These are phyloP conservation scores for Python bivittatus DNA, from an alignment of 2,113 vertebrate species.

Conservation along the genomic window DNA sequence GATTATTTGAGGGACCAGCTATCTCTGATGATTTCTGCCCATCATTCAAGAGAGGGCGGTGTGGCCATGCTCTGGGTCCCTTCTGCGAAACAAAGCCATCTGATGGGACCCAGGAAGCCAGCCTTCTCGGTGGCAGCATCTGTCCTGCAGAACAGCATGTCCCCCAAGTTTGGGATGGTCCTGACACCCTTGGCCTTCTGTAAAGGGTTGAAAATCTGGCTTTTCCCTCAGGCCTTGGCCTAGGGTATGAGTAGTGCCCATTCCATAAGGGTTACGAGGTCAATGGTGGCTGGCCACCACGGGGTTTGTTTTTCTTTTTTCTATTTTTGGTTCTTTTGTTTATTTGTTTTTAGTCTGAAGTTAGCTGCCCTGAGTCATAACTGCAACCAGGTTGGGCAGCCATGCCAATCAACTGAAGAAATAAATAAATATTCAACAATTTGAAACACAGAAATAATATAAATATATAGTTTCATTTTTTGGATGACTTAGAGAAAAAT, in stretches of 20 bases:
- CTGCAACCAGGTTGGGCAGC: not conserved
- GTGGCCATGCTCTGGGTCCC: not conserved
- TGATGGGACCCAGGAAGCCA: not conserved
- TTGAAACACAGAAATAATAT: not conserved
- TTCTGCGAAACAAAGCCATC: not conserved
- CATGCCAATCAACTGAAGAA: not conserved
- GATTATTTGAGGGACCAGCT: not conserved
- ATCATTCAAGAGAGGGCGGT: not conserved
- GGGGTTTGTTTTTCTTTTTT: not conserved
- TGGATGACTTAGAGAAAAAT: not conserved
- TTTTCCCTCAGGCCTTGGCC: not conserved
- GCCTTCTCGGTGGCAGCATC: not conserved
- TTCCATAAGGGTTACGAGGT: not conserved
- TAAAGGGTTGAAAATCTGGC: not conserved
- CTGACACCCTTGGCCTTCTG: not conserved
- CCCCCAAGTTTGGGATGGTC: not conserved
- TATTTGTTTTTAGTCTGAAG: not conserved
- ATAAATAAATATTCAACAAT: not conserved
- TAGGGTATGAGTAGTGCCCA: not conserved
- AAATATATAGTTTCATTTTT: not conserved
- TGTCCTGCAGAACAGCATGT: not conserved
- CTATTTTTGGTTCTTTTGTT: not conserved
- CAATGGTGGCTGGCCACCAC: not conserved
- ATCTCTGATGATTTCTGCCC: not conserved
- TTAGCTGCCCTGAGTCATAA: not conserved